Conservation (phyloP, 2,113 vertebrate genomes). For the Tor tambroides region DNA sequence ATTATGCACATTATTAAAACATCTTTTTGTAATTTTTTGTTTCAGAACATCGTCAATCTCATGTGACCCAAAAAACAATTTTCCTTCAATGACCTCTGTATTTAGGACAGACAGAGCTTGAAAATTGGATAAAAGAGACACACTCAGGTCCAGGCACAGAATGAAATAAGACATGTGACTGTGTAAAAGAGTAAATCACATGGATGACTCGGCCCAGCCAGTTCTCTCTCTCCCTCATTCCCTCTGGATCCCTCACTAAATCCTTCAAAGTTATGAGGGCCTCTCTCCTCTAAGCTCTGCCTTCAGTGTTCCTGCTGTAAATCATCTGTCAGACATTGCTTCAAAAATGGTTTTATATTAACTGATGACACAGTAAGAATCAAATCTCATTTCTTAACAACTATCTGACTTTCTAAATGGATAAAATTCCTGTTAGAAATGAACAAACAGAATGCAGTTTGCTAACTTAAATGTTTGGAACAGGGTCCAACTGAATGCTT, state of each 20-base stretch:
- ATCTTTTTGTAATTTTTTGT: not conserved
- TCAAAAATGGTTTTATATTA: not conserved
- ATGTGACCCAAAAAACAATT: slow-evolving; percentile 28
- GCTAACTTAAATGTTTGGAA: not conserved
- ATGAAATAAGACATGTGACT: slow-evolving; percentile 69
- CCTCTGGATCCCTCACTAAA: slow-evolving; percentile 50
- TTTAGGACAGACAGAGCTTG: slow-evolving; percentile 46
- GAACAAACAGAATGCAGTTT: not conserved
- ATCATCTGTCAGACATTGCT: slow-evolving; percentile 17
- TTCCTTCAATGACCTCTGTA: slow-evolving; percentile 19
- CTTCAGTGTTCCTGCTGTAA: slow-evolving; percentile 44
- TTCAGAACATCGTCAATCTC: slow-evolving; percentile 46
- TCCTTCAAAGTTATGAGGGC: slow-evolving; percentile 58
- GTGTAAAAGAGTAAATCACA: slow-evolving; percentile 62
- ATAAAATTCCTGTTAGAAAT: not conserved
- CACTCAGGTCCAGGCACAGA: slow-evolving; percentile 49
- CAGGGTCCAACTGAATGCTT: not conserved
- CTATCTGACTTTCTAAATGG: not conserved
- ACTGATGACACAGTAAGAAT: not conserved
- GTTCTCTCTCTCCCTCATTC: slow-evolving; percentile 50
- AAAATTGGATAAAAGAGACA: slow-evolving; percentile 48
- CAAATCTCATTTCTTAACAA: not conserved
- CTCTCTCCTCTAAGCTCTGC: slow-evolving; percentile 47
- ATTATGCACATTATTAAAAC: slow-evolving; percentile 40
- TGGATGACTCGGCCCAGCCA: slow-evolving; percentile 52